Conservation (phyloP, 2,113 vertebrate genomes). For the Elanoides forficatus region DNA sequence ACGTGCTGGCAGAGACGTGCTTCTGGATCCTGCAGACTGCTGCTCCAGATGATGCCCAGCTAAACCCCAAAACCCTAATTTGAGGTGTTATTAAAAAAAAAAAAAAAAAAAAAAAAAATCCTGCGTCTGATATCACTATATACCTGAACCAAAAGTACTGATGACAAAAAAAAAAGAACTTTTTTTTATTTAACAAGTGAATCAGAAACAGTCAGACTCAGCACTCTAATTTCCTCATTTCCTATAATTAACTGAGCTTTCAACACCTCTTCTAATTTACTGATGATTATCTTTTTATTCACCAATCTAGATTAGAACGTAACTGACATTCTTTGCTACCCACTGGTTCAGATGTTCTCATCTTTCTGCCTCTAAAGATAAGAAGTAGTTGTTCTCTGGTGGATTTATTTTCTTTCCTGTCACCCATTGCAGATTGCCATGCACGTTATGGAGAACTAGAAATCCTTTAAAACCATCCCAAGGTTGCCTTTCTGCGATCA, state of each 20-base stretch:
- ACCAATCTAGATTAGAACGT: conserved; percentile 40
- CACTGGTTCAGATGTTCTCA: not conserved
- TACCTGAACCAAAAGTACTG: not conserved
- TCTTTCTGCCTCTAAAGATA: conserved; percentile 3
- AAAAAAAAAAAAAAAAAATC: no score
- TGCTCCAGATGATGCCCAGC: not conserved
- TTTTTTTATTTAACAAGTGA: conserved; percentile 26
- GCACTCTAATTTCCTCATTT: conserved; percentile 67
- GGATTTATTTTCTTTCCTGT: not conserved
- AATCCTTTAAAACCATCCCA: not conserved
- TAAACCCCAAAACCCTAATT: not conserved
- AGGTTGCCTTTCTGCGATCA: not conserved
- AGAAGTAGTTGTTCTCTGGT: not conserved
- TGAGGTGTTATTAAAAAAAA: not conserved
- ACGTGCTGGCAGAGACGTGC: not conserved
- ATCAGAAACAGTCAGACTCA: conserved; percentile 61
- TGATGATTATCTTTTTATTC: conserved; percentile 57
- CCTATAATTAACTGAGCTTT: conserved; percentile 70
- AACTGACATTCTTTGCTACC: conserved; percentile 41
- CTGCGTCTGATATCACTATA: not conserved
- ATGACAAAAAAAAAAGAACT: not conserved
- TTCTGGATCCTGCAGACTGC: not conserved
- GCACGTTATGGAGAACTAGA: rapidly evolving
- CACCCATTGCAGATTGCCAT: not conserved
- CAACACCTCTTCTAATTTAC: conserved; percentile 54